Conservation (phyloP, 2,113 vertebrate species). For the Pluvianellus socialis region DNA sequence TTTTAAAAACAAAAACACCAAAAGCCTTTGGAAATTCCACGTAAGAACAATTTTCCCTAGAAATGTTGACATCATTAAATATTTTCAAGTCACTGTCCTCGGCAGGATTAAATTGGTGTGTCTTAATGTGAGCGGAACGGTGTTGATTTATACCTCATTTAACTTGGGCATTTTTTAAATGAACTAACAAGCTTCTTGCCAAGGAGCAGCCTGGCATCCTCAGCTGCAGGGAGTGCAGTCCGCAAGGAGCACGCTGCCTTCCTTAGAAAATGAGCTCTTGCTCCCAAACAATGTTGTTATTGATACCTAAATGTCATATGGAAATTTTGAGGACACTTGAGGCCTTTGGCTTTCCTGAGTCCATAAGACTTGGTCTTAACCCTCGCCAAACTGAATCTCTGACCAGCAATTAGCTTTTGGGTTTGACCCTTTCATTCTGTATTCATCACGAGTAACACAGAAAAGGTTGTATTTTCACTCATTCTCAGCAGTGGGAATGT, state of each 20-base stretch:
- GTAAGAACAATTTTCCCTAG: background rate
- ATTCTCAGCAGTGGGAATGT: background rate
- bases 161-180: background rate
- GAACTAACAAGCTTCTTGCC: background rate
- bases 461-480: slow-evolving; percentile 1
- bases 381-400: slow-evolving; percentile 46
- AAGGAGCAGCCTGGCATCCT: slow-evolving; percentile 41
- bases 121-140: background rate
- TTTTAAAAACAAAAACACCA: background rate
- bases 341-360: slow-evolving; percentile 72
- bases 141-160: background rate
- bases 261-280: slow-evolving; percentile 48
- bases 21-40: background rate
- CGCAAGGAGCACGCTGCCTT: slow-evolving; percentile 29
- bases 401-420: slow-evolving; percentile 40
- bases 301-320: slow-evolving; percentile 78
- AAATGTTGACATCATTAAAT: background rate
- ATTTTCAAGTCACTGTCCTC: slow-evolving; percentile 31
- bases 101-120: background rate
- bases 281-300: slow-evolving; percentile 66
- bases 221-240: background rate
- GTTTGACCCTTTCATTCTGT: slow-evolving; percentile 25
- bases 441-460: slow-evolving; percentile 10
- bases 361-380: slow-evolving; percentile 69
- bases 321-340: slow-evolving; percentile 75